These are phyloP conservation scores for Mormoops blainvillei DNA, from an alignment of 2,113 vertebrate species.

Conservation along the genomic window DNA sequence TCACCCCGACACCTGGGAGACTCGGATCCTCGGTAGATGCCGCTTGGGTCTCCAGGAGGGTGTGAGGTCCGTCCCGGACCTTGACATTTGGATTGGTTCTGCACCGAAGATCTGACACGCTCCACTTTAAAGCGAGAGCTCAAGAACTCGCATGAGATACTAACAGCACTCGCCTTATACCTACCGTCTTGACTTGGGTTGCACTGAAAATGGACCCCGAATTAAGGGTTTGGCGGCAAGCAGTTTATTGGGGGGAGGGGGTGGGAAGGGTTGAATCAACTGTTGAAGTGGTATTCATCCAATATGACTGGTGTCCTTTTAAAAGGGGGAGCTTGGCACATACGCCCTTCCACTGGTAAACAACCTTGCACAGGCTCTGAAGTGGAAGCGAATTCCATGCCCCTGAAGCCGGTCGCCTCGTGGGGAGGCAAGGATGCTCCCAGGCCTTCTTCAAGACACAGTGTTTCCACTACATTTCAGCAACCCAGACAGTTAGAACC, in stretches of 20 bases:
- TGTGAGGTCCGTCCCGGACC: neutral
- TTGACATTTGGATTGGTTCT: neutral
- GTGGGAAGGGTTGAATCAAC: neutral
- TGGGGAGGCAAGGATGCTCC: neutral
- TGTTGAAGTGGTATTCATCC: neutral
- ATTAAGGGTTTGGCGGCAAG: neutral
- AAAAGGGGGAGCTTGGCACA: neutral
- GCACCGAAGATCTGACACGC: neutral
- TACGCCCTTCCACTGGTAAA: too few species aligned
- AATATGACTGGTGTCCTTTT: neutral
- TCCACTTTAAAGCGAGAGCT: neutral
- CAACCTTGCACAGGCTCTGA: neutral
- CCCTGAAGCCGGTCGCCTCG: neutral
- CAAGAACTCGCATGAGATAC: neutral
- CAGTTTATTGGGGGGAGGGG: too few species aligned
- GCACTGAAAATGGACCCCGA: neutral
- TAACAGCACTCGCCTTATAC: neutral
- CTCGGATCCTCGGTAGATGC: fast-evolving
- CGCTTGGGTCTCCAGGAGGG: neutral
- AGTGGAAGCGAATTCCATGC: neutral
- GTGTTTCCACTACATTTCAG: neutral
- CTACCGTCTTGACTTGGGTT: neutral
- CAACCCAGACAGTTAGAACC: neutral
- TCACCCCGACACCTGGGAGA: fast-evolving
- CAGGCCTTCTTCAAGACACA: too few species aligned